phyloP scores from a whole-genome alignment of 1,140 invertebrate species.

The Nephila pilipes region DNA sequence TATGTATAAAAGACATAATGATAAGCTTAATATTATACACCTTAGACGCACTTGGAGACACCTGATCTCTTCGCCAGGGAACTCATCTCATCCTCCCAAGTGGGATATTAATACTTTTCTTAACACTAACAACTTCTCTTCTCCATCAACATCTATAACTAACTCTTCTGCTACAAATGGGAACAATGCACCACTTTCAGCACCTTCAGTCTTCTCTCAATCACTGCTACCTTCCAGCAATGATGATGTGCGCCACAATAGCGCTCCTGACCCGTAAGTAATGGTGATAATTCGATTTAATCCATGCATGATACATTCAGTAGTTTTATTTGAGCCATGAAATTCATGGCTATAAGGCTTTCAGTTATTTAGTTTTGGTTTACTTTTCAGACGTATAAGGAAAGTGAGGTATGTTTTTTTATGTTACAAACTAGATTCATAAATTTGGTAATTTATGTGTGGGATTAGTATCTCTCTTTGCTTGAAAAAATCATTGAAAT shows the following conservation, averaged over 20 bases:
- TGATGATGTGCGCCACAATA: constrained; percentile 31
- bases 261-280: constrained; percentile 70
- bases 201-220: constrained; percentile 41
- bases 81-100: constrained; percentile 36
- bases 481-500: no score
- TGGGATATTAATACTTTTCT: constrained; percentile 72
- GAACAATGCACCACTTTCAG: constrained; percentile 37
- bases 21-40: background rate
- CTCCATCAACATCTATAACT: background rate
- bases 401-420: no score
- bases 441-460: no score
- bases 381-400: no score
- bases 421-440: no score
- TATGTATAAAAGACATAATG: background rate
- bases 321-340: no score
- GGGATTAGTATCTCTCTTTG: no score
- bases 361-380: no score
- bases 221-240: background rate
- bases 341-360: no score
- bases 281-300: background rate
- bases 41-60: constrained; percentile 62
- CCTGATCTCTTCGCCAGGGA: constrained; percentile 66
- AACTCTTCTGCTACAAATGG: constrained; percentile 29
- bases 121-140: constrained; percentile 40
- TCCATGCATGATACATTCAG: no score